Evolutionary conservation across 2,113 vertebrate species (phyloP), one percentile per base, ranked within the genome.

Genomic region (Istiophorus platypterus): DNA sequence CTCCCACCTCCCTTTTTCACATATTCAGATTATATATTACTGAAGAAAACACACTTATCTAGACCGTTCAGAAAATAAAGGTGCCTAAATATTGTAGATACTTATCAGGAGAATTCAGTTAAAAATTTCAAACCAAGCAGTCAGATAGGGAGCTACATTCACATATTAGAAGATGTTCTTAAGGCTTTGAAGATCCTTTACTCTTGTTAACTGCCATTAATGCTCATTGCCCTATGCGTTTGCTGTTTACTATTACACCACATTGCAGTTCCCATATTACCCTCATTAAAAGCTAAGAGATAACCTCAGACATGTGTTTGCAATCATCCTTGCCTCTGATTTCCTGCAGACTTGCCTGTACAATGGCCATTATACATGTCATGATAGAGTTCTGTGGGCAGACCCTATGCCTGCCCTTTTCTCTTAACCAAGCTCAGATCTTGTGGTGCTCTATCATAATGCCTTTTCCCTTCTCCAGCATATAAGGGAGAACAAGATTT

Each of bases 281-380:
- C 58, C 70, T 85, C 85, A 88, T 91, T 94, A 85, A 81, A 88
- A 76, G 49, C 20, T 65, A 72, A 61, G 70, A 88, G 88, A 92
- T 91, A 88, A 88, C 90, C 82, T 80, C 22, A 24, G 69, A 80
- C 92, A 93, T 91, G 86, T 93, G 90, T 88, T 92, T 84, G 78
- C 76, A 91, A 93, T 93, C 78, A 85, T 56, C 47, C 31, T 80
- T 22, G 76, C 90, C 82, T 87, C 29, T 72, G 70, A 88, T 90
- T 93, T 92, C 85, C 86, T 88, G 67, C 75, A 63, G 63, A 51
- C 59, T 67, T 47, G 72, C 78, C 41, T 82, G 71, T 76, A 66
- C 84, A 80, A 88, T 77, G 71, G 71, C 71, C 72, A 80, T 82
- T 91, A 86, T 65, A 81, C 69, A 78, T 72, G 49, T 76, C 52